Percentiles rank a stretch among this genome's conserved stretches.
phyloP scores from a whole-genome alignment of 37 sponge, comb jelly and placozoan genomes.

The Hexactinellida sp. region DNA sequence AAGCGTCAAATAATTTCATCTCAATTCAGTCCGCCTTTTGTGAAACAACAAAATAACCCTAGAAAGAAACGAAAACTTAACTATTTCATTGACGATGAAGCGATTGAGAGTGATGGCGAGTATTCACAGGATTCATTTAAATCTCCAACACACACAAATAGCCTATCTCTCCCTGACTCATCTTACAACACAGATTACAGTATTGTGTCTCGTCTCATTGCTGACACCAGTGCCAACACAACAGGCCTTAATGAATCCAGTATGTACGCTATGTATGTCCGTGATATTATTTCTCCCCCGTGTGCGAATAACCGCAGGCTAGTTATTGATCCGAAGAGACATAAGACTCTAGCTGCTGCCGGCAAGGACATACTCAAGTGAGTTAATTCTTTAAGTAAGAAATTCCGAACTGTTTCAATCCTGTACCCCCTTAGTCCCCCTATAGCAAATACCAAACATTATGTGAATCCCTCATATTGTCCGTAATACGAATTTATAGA shows the following conservation, averaged over 20 bases:
- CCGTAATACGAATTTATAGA: too few relatives aligned
- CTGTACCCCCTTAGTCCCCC: too few relatives aligned
- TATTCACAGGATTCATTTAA: background rate
- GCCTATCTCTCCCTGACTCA: background rate
- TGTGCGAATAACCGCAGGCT: background rate
- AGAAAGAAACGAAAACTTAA: background rate
- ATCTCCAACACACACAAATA: background rate
- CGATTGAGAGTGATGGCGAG: constrained; percentile 6
- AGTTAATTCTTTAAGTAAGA: background rate
- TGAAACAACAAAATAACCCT: background rate
- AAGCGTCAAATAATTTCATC: background rate
- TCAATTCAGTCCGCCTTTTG: background rate
- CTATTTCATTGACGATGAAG: background rate
- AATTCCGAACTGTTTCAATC: too few relatives aligned
- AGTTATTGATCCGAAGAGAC: constrained; percentile 6
- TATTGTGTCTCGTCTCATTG: background rate
- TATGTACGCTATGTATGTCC: constrained; percentile 4
- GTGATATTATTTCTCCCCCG: background rate
- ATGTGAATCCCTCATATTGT: too few relatives aligned
- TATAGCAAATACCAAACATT: too few relatives aligned
- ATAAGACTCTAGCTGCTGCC: background rate
- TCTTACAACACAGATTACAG: background rate
- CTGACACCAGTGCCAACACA: background rate
- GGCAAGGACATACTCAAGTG: background rate
- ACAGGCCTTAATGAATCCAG: background rate